A percentile compares a stretch with the other conserved stretches of the same genome.
Conservation (phyloP, 1,140 invertebrate species). For the Stegodyphus mimosarum region DNA sequence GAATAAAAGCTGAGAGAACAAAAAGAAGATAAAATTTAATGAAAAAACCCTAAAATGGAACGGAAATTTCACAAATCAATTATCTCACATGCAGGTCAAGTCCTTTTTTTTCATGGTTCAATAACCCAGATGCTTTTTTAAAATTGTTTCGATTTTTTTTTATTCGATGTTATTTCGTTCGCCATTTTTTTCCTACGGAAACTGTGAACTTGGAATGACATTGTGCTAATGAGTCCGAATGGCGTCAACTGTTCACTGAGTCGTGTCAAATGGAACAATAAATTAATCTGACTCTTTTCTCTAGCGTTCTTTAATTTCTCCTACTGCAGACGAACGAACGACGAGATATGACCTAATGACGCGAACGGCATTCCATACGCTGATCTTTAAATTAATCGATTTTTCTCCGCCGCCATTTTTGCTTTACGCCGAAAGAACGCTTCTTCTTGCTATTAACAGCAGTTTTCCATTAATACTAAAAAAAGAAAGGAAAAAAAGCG, state of each 20-base stretch:
- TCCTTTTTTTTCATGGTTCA: constrained; percentile 32
- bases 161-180: neutral
- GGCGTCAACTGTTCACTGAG: constrained; percentile 39
- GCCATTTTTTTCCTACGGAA: neutral
- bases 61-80: constrained; percentile 57
- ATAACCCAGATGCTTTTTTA: constrained; percentile 34
- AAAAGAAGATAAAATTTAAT: constrained; percentile 13
- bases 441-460: constrained; percentile 42
- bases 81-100: constrained; percentile 25
- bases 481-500: constrained; percentile 21
- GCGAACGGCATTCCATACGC: constrained; percentile 25
- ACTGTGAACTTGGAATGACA: constrained; percentile 20
- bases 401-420: constrained; percentile 38
- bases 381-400: constrained; percentile 55
- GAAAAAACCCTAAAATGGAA: constrained; percentile 24
- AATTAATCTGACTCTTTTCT: constrained; percentile 41
- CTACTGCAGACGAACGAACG: constrained; percentile 1
- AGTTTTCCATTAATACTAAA: constrained; percentile 54
- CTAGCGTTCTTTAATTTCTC: constrained; percentile 45
- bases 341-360: constrained; percentile 54
- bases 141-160: constrained; percentile 6
- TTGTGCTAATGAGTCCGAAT: constrained; percentile 42
- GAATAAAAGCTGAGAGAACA: neutral
- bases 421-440: neutral
- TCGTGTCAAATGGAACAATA: constrained; percentile 53